A percentile compares a stretch with the other conserved stretches of the same genome.
These are phyloP conservation scores for Panthera leo DNA, from an alignment of 2,113 vertebrate species.

Conservation along the genomic window DNA sequence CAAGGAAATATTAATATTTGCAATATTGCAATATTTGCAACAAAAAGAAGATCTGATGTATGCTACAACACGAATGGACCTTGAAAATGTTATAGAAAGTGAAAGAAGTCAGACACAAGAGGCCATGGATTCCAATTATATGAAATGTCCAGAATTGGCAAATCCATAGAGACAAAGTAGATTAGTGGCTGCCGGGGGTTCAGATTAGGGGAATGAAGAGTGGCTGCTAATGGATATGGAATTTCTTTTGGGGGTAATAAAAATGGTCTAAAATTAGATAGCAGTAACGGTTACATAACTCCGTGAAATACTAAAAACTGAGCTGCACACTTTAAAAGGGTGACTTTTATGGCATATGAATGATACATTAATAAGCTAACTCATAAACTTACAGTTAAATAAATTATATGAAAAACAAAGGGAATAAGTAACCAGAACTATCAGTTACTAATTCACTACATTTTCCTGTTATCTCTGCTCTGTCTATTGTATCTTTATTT, in stretches of 20 bases:
- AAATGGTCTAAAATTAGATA: constrained; percentile 21
- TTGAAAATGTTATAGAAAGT: constrained; percentile 14
- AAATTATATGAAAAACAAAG: neutral
- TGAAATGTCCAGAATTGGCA: neutral
- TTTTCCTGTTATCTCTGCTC: neutral
- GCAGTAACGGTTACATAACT: neutral
- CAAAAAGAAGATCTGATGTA: neutral
- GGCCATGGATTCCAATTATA: neutral
- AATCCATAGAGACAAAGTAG: constrained; percentile 1
- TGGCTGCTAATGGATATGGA: neutral
- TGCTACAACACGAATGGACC: neutral
- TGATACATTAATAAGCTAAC: neutral
- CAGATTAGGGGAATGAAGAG: neutral
- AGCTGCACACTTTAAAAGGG: neutral
- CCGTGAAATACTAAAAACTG: neutral
- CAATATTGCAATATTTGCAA: no score
- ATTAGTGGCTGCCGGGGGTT: neutral
- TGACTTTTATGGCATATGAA: neutral
- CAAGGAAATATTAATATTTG: neutral
- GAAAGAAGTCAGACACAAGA: neutral
- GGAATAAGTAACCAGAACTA: neutral
- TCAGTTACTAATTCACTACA: neutral
- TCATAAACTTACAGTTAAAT: neutral
- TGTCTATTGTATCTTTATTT: neutral
- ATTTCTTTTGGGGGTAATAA: neutral